Base-by-base conservation (phyloP, 2,888 invertebrate species). In the Agrypnus murinus region DNA sequence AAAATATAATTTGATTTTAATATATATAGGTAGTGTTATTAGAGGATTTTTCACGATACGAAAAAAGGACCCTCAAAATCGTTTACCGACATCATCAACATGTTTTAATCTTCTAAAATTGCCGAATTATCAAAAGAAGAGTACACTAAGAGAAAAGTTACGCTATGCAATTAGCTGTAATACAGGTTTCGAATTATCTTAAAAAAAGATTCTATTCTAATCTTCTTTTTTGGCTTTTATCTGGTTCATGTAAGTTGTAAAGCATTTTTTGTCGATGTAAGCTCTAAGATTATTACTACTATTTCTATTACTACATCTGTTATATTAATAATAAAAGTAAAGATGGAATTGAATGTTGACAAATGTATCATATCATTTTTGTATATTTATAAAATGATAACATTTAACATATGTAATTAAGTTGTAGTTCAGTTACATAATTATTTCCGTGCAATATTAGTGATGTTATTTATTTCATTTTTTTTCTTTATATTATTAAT, bases 101-200 rank as follows among this genome's bases (percentile, higher is more conserved):
- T 99, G 99, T 84, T 99, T 99, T 87, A 99, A 99, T 87, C 90
- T 99, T 43, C 90, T 99, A 50, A 99, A 99, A 85, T 89, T 98
- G 81, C 99, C 99, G 65, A 99, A 99, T 87, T 99, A 99, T 85
- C 97, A 97, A 85, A 97, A 97, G 86, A 95, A 98, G 81, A 93
- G 95, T 79, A 97, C 97, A 0, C 86, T 99, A 5, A 88, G 97
- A 55, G 99, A 99, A 82, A 99, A 99, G 85, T 87, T 99, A 4
- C 91, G 98, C 36, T 99, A 99, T 84, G 99, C 99, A 0, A 97
- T 99, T 65, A 94, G 94, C 75, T 97, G 98, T 81, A 98, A 99
- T 85, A 98, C 99, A 12, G 99, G 99, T 17, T 99, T 99, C 86
- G 99, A 99, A 87, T 89, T 99, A n/a, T 98, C 98, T 2, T 98